Evolutionary conservation across 1,140 invertebrate genomes (phyloP).

Genomic region (Eupeodes corollae): DNA sequence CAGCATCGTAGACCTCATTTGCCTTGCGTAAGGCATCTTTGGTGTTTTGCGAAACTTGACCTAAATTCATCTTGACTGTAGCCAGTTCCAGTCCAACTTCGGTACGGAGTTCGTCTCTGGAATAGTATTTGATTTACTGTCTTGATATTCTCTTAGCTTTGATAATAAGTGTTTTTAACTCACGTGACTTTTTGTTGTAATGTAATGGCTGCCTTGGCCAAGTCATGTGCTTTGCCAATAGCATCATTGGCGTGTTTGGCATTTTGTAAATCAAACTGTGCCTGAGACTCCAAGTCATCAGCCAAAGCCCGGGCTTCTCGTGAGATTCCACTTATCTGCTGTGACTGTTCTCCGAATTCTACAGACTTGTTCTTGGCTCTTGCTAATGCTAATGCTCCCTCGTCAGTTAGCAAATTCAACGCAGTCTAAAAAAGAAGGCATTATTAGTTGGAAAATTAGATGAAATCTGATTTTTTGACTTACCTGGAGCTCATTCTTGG

Average conservation of each 20-base stretch:
- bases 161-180: background rate
- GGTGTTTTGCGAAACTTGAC: conserved; percentile 54
- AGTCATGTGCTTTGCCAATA: conserved; percentile 64
- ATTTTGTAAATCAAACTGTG: conserved; percentile 60
- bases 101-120: conserved; percentile 51
- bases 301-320: conserved; percentile 70
- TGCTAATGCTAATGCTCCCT: conserved; percentile 63
- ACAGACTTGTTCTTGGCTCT: conserved; percentile 71
- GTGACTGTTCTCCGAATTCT: conserved; percentile 80
- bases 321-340: conserved; percentile 82
- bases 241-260: conserved; percentile 73
- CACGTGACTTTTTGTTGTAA: conserved; percentile 69
- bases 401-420: conserved; percentile 62
- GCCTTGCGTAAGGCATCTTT: conserved; percentile 60
- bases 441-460: background rate
- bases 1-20: conserved; percentile 63
- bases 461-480: conserved; percentile 16
- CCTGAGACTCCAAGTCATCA: conserved; percentile 64
- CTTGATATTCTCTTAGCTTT: background rate
- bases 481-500: conserved; percentile 55
- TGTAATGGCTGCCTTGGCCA: conserved; percentile 68
- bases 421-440: conserved; percentile 44
- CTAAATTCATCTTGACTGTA: conserved; percentile 52
- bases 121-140: conserved; percentile 6
- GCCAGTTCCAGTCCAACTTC: conserved; percentile 43